Percentiles rank a stretch among this genome's conserved stretches.
These are phyloP conservation scores for Synergus itoensis DNA, from an alignment of 2,888 invertebrate species.

Conservation along the genomic window DNA sequence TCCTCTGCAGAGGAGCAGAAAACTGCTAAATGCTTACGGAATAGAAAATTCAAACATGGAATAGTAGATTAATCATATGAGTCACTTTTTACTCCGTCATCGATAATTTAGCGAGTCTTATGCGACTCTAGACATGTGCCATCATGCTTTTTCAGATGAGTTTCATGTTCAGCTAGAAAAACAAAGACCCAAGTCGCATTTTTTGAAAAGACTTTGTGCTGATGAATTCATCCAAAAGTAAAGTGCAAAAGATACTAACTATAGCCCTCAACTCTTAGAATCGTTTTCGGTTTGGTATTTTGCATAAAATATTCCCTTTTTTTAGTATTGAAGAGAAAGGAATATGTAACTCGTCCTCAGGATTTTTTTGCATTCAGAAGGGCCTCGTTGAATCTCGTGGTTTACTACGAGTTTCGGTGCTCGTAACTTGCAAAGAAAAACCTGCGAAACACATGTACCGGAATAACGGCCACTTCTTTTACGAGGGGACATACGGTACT, in stretches of 20 bases:
- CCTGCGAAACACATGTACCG: conserved; percentile 41
- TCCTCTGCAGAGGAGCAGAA: neutral
- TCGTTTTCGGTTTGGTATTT: too few relatives aligned
- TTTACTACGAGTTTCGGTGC: conserved; percentile 28
- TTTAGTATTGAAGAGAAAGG: neutral
- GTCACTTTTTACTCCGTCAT: conserved; percentile 30
- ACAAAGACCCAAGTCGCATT: neutral
- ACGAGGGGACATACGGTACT: conserved; percentile 39
- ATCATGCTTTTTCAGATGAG: neutral
- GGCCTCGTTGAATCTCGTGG: neutral
- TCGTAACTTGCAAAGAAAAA: conserved; percentile 30
- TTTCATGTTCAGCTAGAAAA: conserved; percentile 11
- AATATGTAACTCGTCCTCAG: neutral
- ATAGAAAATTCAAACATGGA: neutral
- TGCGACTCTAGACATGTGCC: neutral
- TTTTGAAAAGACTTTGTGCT: neutral
- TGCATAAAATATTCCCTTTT: neutral
- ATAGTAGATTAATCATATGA: conserved; percentile 5
- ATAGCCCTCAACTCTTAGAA: too few relatives aligned
- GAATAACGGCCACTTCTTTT: conserved; percentile 33
- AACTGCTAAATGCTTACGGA: neutral
- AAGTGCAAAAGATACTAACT: too few relatives aligned
- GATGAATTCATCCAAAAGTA: neutral
- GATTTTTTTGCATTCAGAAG: neutral
- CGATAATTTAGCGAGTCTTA: conserved; percentile 14